Conservation (phyloP, 1,140 invertebrate genomes). For the Leptinotarsa defecta region DNA sequence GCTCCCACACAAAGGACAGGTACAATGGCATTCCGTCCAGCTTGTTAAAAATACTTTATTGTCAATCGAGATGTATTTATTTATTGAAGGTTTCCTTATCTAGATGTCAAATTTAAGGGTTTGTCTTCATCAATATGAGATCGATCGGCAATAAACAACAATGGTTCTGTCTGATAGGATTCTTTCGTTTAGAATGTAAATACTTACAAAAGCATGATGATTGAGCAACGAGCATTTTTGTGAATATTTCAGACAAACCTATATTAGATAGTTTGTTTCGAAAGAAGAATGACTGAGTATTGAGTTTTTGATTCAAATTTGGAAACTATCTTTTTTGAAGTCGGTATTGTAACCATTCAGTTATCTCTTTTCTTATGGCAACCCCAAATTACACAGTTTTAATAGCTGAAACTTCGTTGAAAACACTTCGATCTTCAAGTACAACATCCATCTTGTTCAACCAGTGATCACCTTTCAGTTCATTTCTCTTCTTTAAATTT, state of each 20-base stretch:
- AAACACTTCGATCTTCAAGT: no score
- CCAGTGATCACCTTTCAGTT: no score
- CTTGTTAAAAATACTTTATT: constrained; percentile 44
- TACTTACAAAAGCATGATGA: no score
- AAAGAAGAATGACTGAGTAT: background rate
- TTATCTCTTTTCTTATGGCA: no score
- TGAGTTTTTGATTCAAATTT: no score
- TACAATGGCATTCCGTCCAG: background rate
- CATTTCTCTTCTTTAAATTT: no score
- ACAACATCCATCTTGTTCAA: no score
- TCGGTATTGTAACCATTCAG: no score
- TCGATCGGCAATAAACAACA: constrained; percentile 20
- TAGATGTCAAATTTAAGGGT: constrained; percentile 36
- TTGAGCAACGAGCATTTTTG: background rate
- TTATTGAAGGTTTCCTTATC: constrained; percentile 32
- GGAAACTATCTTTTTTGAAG: no score
- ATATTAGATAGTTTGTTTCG: background rate
- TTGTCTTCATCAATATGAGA: constrained; percentile 27
- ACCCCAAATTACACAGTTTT: no score
- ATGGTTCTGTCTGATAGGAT: background rate
- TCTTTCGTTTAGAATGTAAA: background rate
- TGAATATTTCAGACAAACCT: background rate
- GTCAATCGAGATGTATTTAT: constrained; percentile 28
- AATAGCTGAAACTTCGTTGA: no score
- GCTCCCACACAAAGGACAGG: background rate